Evolutionary conservation across 2,797 vertebrate genomes (phyloP).

Genomic region (Enteromius mattozi): DNA sequence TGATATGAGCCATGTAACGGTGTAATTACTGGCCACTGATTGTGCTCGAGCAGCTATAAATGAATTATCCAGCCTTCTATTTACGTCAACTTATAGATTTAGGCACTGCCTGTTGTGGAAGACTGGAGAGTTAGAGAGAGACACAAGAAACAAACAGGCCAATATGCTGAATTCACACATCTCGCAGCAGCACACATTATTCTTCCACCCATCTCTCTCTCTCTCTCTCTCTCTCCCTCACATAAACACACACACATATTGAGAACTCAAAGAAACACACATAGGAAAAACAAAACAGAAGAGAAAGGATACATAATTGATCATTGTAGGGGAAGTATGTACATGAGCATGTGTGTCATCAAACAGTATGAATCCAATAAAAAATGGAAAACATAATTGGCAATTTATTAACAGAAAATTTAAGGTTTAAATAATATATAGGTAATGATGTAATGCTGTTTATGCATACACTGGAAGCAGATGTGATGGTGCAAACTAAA

Average conservation of each 20-base stretch:
- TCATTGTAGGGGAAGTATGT: not conserved
- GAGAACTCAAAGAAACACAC: constrained; percentile 39
- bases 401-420: constrained; percentile 10
- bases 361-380: constrained; percentile 15
- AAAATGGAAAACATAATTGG: not conserved
- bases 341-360: constrained; percentile 23
- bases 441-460: not conserved
- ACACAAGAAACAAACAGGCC: constrained; percentile 47
- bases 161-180: constrained; percentile 47
- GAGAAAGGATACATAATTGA: constrained; percentile 2
- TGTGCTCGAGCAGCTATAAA: constrained; percentile 45
- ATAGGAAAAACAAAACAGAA: constrained; percentile 23
- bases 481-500: not conserved
- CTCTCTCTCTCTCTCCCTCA: constrained; percentile 6
- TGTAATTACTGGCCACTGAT: constrained; percentile 52
- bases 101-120: constrained; percentile 35
- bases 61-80: constrained; percentile 51
- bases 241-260: constrained; percentile 28
- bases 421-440: not conserved
- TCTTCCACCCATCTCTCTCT: constrained; percentile 31
- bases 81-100: constrained; percentile 52
- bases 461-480: not conserved
- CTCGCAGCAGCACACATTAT: constrained; percentile 44
- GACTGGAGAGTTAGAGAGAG: constrained; percentile 38
- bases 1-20: constrained; percentile 43